Evolutionary conservation across 92 coral and sea anemone genomes (phyloP), one percentile per base, ranked within the genome.

Genomic region (Actinostola sp.): DNA sequence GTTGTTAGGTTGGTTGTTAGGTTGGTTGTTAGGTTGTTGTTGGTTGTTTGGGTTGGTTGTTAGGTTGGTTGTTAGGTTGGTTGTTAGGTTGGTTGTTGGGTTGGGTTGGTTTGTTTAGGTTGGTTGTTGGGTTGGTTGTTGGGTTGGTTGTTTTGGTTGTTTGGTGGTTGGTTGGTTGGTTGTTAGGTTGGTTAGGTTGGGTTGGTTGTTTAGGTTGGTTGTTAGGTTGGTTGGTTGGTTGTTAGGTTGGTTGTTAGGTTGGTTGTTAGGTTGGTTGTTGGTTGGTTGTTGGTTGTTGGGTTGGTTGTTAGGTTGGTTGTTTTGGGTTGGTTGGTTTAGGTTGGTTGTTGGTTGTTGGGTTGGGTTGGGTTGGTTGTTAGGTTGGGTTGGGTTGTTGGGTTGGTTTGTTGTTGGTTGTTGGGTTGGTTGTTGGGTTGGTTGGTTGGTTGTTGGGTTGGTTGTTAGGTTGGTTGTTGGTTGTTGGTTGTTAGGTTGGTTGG

Each of bases 211-310:
- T 46, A 19, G 5, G 5, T 8, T 10, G 14, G 28, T 21, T 28
- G 49, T 63, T 44, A 63, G n/a, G n/a, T n/a, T n/a, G n/a, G n/a
- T 34, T 44, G 42, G n/a, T 19, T 15, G 53, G 6, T 63, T 8
- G 24, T 31, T 63, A 13, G 6, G 45, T 7, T 39, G 14, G 14
- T 7, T n/a, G n/a, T n/a, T n/a, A n/a, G n/a, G n/a, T 7, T 39
- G 7, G n/a, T 46, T 36, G 9, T 3, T 43, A 11, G 16, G n/a
- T 13, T 46, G 2, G 7, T 46, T 46, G 23, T 46, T 46, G 19
- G 5, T n/a, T n/a, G n/a, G n/a, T n/a, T n/a, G 5, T 8, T 10
- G 14, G 28, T 21, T 28, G 49, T 63, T 44, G 35, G n/a, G n/a
- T n/a, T n/a, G n/a, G n/a, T 34, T 44, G 42, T 38, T 19, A n/a